These are phyloP conservation scores for Acrocephalus arundinaceus DNA, from an alignment of 2,113 vertebrate species.

Conservation along the genomic window DNA sequence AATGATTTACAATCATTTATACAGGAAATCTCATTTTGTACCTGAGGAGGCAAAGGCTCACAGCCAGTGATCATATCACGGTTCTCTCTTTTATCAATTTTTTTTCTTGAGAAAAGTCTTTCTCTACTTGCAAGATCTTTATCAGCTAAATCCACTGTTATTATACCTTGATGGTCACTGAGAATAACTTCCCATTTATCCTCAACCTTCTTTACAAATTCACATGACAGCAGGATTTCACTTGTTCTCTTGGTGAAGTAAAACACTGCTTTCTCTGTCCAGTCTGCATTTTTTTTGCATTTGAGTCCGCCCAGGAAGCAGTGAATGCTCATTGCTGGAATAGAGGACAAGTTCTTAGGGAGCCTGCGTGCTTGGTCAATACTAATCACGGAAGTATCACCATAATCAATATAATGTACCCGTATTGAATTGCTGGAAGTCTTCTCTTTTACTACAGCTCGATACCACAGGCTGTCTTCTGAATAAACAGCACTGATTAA, in stretches of 20 bases:
- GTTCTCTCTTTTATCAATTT: background rate
- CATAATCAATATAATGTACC: constrained; percentile 91
- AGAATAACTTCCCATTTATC: constrained; percentile 86
- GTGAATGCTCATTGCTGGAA: constrained; percentile 78
- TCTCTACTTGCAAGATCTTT: background rate
- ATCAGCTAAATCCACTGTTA: constrained; percentile 65
- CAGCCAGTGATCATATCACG: background rate
- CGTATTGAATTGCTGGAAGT: constrained; percentile 26
- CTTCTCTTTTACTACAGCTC: constrained; percentile 80
- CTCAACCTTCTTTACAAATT: constrained; percentile 77
- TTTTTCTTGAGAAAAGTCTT: background rate
- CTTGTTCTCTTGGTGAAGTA: constrained; percentile 75
- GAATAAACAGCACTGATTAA: constrained; percentile 83
- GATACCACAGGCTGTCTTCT: constrained; percentile 86
- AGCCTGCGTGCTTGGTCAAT: constrained; percentile 72
- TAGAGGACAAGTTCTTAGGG: constrained; percentile 38
- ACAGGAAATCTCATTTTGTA: background rate
- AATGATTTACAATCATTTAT: constrained; percentile 22
- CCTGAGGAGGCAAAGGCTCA: background rate
- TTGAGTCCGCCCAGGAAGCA: constrained; percentile 78
- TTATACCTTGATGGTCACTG: constrained; percentile 66
- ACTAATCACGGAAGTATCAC: constrained; percentile 79
- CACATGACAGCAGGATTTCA: constrained; percentile 74
- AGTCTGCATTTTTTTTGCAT: background rate
- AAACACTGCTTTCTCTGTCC: constrained; percentile 52